Evolutionary conservation across 2,113 vertebrate species (phyloP), one percentile per base, ranked within the genome.

Genomic region (Passer montanus): DNA sequence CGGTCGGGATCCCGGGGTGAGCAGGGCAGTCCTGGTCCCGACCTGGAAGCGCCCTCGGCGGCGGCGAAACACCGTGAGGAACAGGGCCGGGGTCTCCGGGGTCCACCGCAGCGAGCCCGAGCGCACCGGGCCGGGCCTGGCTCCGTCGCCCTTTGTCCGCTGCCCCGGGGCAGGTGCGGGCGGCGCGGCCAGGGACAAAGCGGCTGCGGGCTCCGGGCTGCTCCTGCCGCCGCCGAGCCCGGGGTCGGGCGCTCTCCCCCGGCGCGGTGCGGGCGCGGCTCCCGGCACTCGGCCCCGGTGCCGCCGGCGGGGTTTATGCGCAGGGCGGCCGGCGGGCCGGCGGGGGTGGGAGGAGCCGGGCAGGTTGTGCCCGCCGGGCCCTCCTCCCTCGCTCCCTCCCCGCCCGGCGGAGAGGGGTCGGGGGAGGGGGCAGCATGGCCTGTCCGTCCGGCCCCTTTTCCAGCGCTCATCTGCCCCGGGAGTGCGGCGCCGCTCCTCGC

Each of bases 351-450:
- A 93, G 94, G 95, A 95, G 94, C 94, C 91, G 90, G 88, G 93
- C 95, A 98, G 97, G 97, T 97, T 97, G 97, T 97, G 97, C 97
- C 97, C 96, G 97, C 97, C 96, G 97, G 97, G 95, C 97, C 97
- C 97, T 95, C 97, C 97, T 95, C 96, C 96, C 95, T 95, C 97
- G 94, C 96, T 97, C 94, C 95, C 97, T 97, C 97, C 97, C 97
- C 97, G 97, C 97, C 97, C 93, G 98, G 97, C 97, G 95, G 97
- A 96, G 97, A 97, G 97, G 98, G 98, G 98, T 98, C 97, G 97
- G 98, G 97, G 97, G 97, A 98, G 97, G 97, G 97, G 97, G 98
- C 98, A 97, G 98, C 97, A 98, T 98, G 97, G 98, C 97, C 97
- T 97, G 98, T 97, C 98, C 97, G 98, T 96, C 97, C 97, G 97